These are phyloP conservation scores for Passer domesticus DNA, from an alignment of 2,113 vertebrate genomes.

Conservation along the genomic window DNA sequence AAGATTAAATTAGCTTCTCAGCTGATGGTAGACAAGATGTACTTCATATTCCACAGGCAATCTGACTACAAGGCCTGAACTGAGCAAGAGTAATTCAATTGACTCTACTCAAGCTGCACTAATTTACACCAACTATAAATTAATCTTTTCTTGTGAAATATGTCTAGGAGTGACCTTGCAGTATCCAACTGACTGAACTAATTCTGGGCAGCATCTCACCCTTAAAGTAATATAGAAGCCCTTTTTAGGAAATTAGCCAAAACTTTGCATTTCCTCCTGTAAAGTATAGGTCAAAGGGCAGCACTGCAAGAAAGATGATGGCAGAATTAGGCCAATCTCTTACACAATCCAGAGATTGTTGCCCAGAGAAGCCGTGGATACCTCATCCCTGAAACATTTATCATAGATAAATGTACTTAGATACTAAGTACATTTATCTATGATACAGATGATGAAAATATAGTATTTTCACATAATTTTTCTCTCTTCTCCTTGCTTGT, in stretches of 20 bases:
- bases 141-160: conserved; percentile 12
- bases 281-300: background rate
- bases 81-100: conserved; percentile 12
- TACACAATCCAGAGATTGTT: no score
- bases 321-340: background rate
- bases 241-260: background rate
- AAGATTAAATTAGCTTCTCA: conserved; percentile 28
- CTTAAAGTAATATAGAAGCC: background rate
- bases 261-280: background rate
- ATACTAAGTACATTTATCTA: background rate
- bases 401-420: no score
- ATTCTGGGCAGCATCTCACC: background rate
- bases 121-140: conserved; percentile 50
- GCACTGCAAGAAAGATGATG: background rate
- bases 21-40: background rate
- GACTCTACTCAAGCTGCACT: conserved; percentile 39
- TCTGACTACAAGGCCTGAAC: background rate
- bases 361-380: no score
- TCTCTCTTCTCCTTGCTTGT: background rate
- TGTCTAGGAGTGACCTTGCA: conserved; percentile 4
- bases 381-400: no score
- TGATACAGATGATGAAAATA: background rate
- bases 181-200: background rate
- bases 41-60: conserved; percentile 19
- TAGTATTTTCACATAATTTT: background rate